Evolutionary conservation across 2,797 vertebrate genomes (phyloP), one percentile per base, ranked within the genome.

Genomic region (Okamejei kenojei): DNA sequence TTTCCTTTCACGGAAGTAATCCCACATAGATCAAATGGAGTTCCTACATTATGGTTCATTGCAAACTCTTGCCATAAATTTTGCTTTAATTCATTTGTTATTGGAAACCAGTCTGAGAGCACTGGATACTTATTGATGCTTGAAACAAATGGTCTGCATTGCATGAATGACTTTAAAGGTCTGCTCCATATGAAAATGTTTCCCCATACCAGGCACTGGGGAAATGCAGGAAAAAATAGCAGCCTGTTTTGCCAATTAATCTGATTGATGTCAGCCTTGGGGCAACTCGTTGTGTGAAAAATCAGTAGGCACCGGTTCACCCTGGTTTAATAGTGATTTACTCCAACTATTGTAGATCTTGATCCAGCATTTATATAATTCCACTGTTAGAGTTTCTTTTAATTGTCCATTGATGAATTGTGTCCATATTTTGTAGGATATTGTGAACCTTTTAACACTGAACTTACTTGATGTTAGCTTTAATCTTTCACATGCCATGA

Each of bases 31-130:
- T 68, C 84, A 35, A n/a, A 6, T 17, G 21, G 63, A 88, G 84
- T 88, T 88, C 84, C 35, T 88, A 68, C 21, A 88, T 35, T 68
- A 35, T 35, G 84, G n/a, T 23, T 88, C 84, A 68, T 4, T 88
- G 84, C 84, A 68, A 68, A 68, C 84, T 32, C 84, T 68, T 68
- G 63, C 68, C 63, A 68, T 68, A 88, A 88, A 88, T 88, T 68
- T 32, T 86, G 58, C 7, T 88, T 88, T 68, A 68, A 88, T 88
- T 88, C n/a, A 35, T 35, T 21, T 35, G 63, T 35, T 63, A 88
- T n/a, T 88, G 84, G 84, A 68, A 68, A 68, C 13, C n/a, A 86
- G 84, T 9, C 84, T 63, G 32, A 19, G n/a, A 88, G 84, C 84
- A 88, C 61, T 21, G n/a, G 35, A n/a, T 88, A 19, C n/a, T 65